Percentiles rank a stretch among this genome's conserved stretches.
Conservation (phyloP, 2,888 invertebrate genomes). For the Polietes domitor region DNA sequence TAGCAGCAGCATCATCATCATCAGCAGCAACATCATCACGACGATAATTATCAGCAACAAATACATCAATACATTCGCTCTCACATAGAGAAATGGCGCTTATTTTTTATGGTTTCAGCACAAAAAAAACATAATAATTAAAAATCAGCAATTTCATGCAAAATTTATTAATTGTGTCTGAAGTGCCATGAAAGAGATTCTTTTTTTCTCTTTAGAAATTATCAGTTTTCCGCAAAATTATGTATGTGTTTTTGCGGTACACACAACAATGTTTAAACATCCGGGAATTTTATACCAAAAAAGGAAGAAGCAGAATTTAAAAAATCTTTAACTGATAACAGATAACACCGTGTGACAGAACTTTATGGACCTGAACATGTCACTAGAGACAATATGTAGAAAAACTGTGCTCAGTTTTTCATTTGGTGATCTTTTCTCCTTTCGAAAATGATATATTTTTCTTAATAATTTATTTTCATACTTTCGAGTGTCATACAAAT, state of each 20-base stretch:
- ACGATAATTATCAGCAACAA: neutral
- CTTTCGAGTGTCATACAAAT: too few species aligned
- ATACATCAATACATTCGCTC: neutral
- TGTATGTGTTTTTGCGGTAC: neutral
- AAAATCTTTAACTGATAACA: neutral
- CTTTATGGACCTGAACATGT: too few species aligned
- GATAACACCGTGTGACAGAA: too few species aligned
- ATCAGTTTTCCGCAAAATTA: constrained; percentile 13
- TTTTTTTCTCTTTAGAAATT: neutral
- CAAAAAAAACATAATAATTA: neutral
- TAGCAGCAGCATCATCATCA: constrained; percentile 20
- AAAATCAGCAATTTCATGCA: constrained; percentile 12
- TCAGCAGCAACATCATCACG: too few species aligned
- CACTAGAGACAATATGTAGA: too few species aligned
- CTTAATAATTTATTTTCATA: too few species aligned
- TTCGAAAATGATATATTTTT: too few species aligned
- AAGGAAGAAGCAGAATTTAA: neutral
- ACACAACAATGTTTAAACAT: neutral
- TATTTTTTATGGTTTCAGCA: neutral
- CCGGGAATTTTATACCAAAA: constrained; percentile 1
- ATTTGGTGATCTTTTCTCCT: too few species aligned
- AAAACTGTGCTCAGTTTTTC: too few species aligned
- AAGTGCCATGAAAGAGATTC: neutral
- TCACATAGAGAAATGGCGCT: neutral
- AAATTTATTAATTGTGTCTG: constrained; percentile 12